Evolutionary conservation across 2,797 vertebrate genomes (phyloP).

Genomic region (Clarias fuscus): DNA sequence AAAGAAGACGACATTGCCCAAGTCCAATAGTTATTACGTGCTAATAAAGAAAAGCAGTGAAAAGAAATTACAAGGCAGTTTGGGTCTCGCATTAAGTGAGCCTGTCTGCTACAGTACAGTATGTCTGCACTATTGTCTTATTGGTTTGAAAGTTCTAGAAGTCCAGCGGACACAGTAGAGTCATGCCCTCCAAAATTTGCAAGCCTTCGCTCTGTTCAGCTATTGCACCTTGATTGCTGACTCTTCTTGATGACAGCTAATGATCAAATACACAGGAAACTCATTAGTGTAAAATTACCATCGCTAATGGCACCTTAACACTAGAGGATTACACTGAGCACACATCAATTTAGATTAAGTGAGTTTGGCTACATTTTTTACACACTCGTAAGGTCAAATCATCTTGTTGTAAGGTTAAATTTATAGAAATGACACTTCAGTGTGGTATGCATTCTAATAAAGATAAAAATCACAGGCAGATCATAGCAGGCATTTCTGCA

Average conservation of each 20-base stretch:
- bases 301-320: conserved; percentile 2
- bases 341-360: neutral
- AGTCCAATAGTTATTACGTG: too few relatives aligned
- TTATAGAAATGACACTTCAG: neutral
- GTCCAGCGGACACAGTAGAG: neutral
- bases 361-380: neutral
- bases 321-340: neutral
- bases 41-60: too few relatives aligned
- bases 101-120: neutral
- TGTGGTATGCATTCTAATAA: neutral
- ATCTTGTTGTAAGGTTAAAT: neutral
- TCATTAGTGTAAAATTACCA: conserved; percentile 22
- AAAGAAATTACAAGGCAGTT: too few relatives aligned
- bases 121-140: neutral
- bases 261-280: conserved; percentile 26
- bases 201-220: neutral
- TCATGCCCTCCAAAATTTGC: conserved; percentile 9
- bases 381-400: neutral
- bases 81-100: neutral
- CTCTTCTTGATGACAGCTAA: conserved; percentile 22
- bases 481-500: neutral
- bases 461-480: neutral
- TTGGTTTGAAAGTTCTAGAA: neutral
- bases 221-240: conserved; percentile 11
- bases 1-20: too few relatives aligned